These are phyloP conservation scores for Hippopotamus amphibius DNA, from an alignment of 2,113 vertebrate species.

Conservation along the genomic window DNA sequence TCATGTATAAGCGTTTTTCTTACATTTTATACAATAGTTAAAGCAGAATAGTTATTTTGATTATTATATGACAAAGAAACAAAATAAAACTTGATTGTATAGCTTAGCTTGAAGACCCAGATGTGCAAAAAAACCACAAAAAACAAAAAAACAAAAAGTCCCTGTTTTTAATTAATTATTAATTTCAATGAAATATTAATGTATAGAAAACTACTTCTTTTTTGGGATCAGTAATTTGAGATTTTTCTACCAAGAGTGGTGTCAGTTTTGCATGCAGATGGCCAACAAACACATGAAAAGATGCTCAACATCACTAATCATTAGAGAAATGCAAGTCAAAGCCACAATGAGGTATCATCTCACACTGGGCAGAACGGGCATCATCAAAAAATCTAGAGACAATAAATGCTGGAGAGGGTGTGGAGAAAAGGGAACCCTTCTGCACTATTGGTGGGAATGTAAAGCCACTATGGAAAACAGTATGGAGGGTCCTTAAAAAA, in stretches of 20 bases:
- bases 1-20: not conserved
- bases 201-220: not conserved
- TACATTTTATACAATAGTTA: not conserved
- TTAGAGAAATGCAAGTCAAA: no score
- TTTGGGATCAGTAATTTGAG: not conserved
- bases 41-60: not conserved
- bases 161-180: not conserved
- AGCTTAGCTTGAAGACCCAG: not conserved
- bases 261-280: not conserved
- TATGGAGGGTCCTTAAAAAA: no score
- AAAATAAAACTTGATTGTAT: not conserved
- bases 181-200: not conserved
- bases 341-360: no score
- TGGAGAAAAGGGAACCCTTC: no score
- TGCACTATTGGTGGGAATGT: no score
- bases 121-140: not conserved
- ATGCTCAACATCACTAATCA: no score
- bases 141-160: not conserved
- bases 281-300: no score
- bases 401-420: no score
- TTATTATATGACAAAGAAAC: not conserved
- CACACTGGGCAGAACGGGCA: no score
- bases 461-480: no score
- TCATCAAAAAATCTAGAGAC: no score
- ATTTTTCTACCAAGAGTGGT: not conserved